Evolutionary conservation across 2,797 vertebrate species (phyloP).

Genomic region (Gymnodraco acuticeps): DNA sequence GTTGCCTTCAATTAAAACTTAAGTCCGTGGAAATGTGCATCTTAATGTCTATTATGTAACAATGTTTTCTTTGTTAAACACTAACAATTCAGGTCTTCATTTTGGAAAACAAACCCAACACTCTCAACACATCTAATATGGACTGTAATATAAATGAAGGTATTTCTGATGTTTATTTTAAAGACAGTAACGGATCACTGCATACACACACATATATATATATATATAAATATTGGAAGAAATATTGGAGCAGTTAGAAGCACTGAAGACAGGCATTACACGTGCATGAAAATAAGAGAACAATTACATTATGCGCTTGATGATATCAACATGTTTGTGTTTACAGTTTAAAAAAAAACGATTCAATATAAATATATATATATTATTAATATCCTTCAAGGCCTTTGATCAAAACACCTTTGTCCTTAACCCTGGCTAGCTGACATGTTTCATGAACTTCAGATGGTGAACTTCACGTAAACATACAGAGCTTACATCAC

Average conservation of each 20-base stretch:
- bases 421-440: slow-evolving; percentile 31
- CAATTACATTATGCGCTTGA: too few species aligned
- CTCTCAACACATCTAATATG: not conserved
- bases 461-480: slow-evolving; percentile 17
- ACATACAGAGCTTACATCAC: slow-evolving; percentile 46
- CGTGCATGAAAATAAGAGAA: too few species aligned
- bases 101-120: not conserved
- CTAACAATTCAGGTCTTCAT: not conserved
- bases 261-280: too few species aligned
- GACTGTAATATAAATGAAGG: not conserved
- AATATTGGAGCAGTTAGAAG: too few species aligned
- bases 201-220: too few species aligned
- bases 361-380: too few species aligned
- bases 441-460: slow-evolving; percentile 15
- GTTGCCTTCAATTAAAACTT: too few species aligned
- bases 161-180: not conserved
- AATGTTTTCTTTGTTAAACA: not conserved
- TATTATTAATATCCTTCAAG: not conserved
- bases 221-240: too few species aligned
- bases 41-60: not conserved
- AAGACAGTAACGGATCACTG: not conserved
- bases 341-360: too few species aligned
- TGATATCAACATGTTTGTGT: too few species aligned
- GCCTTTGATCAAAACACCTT: slow-evolving; percentile 25
- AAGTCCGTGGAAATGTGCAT: too few species aligned